These are phyloP conservation scores for Numenius phaeopus DNA, from an alignment of 2,797 vertebrate genomes.

Conservation along the genomic window DNA sequence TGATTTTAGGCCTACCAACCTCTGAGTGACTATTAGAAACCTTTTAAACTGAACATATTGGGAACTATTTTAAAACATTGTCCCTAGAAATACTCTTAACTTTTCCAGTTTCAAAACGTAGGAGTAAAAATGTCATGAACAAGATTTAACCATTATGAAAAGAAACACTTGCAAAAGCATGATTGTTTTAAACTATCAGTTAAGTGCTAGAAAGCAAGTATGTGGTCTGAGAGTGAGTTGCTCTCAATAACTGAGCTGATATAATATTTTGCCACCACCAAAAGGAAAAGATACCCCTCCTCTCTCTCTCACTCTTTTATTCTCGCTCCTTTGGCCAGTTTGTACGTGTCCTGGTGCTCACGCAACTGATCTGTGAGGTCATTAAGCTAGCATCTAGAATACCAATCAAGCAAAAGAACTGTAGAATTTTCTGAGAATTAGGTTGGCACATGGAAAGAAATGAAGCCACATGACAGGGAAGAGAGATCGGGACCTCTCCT, in stretches of 20 bases:
- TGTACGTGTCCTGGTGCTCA: background rate
- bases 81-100: background rate
- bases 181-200: background rate
- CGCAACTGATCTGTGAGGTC: background rate
- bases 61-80: background rate
- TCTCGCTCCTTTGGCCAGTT: background rate
- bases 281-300: background rate
- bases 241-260: background rate
- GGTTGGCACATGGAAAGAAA: background rate
- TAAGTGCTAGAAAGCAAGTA: background rate
- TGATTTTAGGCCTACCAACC: background rate
- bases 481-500: background rate
- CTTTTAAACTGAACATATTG: background rate
- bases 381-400: background rate
- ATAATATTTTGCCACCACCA: background rate
- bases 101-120: background rate
- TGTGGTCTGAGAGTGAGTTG: rapidly evolving
- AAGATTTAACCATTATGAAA: background rate
- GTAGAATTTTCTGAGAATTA: background rate
- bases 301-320: background rate
- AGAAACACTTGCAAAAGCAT: background rate
- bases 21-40: background rate
- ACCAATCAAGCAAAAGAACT: background rate
- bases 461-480: background rate
- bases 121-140: background rate